A percentile compares a stretch with the other conserved stretches of the same genome.
phyloP scores from a whole-genome alignment of 2,113 vertebrate genomes.

The Camelus dromedarius region DNA sequence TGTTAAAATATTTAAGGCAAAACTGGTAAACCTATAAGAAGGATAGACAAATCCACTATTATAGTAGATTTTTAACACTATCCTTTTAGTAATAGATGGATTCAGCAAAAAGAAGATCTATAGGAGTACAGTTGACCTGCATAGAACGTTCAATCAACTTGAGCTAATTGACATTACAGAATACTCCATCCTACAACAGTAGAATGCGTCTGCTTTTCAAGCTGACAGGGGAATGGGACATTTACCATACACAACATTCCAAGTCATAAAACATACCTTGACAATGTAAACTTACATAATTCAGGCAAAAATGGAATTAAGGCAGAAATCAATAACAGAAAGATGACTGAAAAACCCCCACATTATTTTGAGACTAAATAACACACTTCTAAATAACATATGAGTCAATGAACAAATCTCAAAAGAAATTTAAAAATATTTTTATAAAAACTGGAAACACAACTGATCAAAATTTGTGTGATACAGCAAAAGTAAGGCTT shows the following conservation, averaged over 20 bases:
- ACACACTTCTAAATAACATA: not conserved
- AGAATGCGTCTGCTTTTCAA: not conserved
- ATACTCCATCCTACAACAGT: not conserved
- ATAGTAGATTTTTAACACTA: not conserved
- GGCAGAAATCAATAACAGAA: not conserved
- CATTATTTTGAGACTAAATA: not conserved
- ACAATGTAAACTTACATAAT: not conserved
- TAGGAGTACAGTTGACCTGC: not conserved
- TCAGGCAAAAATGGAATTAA: not conserved
- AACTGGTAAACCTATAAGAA: not conserved
- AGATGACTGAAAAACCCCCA: not conserved
- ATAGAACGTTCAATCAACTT: not conserved
- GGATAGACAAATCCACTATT: not conserved
- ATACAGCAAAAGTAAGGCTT: not conserved
- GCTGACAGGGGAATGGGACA: not conserved
- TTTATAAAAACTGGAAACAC: not conserved
- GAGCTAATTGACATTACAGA: not conserved
- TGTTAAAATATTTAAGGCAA: not conserved
- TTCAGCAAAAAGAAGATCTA: not conserved
- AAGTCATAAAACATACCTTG: not conserved
- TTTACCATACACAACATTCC: not conserved
- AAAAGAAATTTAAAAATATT: not conserved
- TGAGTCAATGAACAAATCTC: not conserved
- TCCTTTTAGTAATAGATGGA: not conserved
- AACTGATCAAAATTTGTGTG: not conserved